Evolutionary conservation across 2,113 vertebrate genomes (phyloP), one percentile per base, ranked within the genome.

Genomic region (Indicator maculatus): DNA sequence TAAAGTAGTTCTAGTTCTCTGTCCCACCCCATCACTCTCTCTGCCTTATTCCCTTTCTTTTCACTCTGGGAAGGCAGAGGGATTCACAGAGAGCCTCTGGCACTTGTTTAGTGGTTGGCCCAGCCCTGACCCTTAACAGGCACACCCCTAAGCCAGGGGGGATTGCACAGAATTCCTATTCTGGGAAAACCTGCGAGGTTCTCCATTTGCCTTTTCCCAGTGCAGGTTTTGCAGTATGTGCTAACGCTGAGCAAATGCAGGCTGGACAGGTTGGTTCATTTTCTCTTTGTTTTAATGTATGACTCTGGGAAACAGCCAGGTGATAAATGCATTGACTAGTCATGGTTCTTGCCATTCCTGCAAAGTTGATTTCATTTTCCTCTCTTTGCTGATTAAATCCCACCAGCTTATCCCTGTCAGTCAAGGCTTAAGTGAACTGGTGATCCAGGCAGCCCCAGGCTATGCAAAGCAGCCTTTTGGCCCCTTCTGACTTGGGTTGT

Each of bases 291-390:
- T 96, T 96, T 95, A 92, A 18, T 41, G 76, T 74, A 71, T 38
- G 82, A 93, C 38, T 88, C 90, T 65, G 93, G 92, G 91, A 96
- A 95, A 93, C 17, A 88, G 78, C 88, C 91, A 94, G 60, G 89
- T 95, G 60, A 93, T 95, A 96, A 97, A 97, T 94, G 96, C 52
- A 90, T 93, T 89, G 94, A 96, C 94, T 96, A 95, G 92, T 95
- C 95, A 95, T 71, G 64, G 72, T 82, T 95, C 91, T 96, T 91
- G 76, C 96, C 94, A 88, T 93, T 88, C 18, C 0, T 89, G 95
- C 86, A 64, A 97, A 96, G 77, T 91, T 97, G 91, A 83, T 97
- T 97, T 96, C 87, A 77, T 78, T 92, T 93, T 85, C 87, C 59
- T 73, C 88, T 93, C 83, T 93, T 95, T 90, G 83, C 86, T 93